phyloP scores from a whole-genome alignment of 2,888 invertebrate genomes.

The Hanleya hanleyi region DNA sequence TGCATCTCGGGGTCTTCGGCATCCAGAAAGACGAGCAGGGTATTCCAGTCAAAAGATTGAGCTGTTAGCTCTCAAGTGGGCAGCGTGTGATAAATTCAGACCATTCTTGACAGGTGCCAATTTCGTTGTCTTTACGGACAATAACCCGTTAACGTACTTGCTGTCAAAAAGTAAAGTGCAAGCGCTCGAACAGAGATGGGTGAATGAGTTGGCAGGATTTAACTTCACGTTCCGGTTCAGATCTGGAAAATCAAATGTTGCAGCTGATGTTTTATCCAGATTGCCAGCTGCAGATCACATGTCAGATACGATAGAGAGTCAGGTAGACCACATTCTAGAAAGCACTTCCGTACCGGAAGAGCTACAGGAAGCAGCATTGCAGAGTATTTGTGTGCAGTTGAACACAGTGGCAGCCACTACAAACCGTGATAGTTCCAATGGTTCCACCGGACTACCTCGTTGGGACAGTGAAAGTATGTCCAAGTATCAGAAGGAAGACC shows the following conservation, averaged over 20 bases:
- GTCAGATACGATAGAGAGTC: neutral
- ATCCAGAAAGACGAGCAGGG: conserved; percentile 18
- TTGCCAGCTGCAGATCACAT: neutral
- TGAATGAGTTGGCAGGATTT: conserved; percentile 21
- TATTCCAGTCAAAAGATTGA: conserved; percentile 37
- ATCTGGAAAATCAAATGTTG: conserved; percentile 1
- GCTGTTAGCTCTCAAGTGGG: conserved; percentile 38
- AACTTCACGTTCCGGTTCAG: conserved; percentile 25
- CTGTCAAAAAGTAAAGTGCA: conserved; percentile 19
- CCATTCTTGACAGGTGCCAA: conserved; percentile 23
- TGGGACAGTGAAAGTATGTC: neutral
- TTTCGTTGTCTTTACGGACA: conserved; percentile 27
- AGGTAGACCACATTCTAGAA: neutral
- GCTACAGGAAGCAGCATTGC: neutral
- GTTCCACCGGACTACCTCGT: neutral
- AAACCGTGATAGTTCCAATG: neutral
- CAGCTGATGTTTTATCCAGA: conserved; percentile 28
- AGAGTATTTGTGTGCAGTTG: neutral
- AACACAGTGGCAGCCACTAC: neutral
- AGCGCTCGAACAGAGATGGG: conserved; percentile 33
- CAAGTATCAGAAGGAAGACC: neutral
- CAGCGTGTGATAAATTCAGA: conserved; percentile 30
- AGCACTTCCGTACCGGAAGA: neutral
- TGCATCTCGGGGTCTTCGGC: neutral
- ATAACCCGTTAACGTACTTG: conserved; percentile 22